Evolutionary conservation across 2,888 invertebrate species (phyloP).

Genomic region (Ypsolopha sequella): DNA sequence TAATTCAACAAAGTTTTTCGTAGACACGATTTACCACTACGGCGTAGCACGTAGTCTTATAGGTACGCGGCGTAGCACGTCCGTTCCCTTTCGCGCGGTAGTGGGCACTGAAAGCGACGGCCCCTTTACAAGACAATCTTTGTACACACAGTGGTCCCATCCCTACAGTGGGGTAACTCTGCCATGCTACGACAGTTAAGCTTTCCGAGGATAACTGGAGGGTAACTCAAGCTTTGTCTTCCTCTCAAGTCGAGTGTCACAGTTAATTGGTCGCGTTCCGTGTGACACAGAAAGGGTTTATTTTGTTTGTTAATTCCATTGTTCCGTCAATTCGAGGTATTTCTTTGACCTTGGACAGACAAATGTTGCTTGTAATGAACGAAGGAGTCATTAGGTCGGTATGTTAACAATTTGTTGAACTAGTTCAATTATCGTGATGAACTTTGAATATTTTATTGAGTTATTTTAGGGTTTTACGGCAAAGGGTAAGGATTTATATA

Average conservation of each 20-base stretch:
- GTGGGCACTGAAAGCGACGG: constrained; percentile 49
- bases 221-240: constrained; percentile 51
- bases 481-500: too few relatives aligned
- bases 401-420: too few relatives aligned
- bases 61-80: constrained; percentile 34
- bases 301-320: too few relatives aligned
- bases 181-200: constrained; percentile 33
- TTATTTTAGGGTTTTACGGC: too few relatives aligned
- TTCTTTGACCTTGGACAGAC: too few relatives aligned
- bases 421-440: too few relatives aligned
- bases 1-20: neutral
- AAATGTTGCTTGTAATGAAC: too few relatives aligned
- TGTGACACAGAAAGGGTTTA: too few relatives aligned
- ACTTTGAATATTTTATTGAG: too few relatives aligned
- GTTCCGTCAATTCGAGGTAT: too few relatives aligned
- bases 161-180: constrained; percentile 42
- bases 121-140: constrained; percentile 65
- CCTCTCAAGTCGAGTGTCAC: constrained; percentile 21
- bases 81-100: constrained; percentile 47
- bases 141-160: constrained; percentile 21
- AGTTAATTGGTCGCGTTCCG: constrained; percentile 7
- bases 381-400: too few relatives aligned
- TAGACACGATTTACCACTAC: constrained; percentile 11
- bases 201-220: constrained; percentile 49
- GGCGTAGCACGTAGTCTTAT: constrained; percentile 17